phyloP scores from a whole-genome alignment of 2,113 vertebrate genomes.

The Tachysurus vachellii region DNA sequence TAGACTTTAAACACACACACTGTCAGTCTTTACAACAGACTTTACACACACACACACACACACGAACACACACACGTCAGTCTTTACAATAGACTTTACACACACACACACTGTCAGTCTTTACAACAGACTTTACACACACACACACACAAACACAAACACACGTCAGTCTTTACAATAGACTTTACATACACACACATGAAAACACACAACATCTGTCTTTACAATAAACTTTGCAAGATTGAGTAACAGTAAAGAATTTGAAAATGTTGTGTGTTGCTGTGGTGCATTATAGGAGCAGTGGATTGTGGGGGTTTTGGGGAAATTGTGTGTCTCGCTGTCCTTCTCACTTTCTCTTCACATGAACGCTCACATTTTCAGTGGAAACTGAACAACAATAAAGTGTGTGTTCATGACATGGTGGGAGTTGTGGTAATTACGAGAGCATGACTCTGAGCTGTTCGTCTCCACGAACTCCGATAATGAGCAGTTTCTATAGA shows the following conservation, averaged over 20 bases:
- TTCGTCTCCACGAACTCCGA: background rate
- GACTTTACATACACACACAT: too few species aligned
- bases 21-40: background rate
- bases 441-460: background rate
- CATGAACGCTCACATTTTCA: background rate
- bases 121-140: background rate
- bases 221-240: too few species aligned
- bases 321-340: background rate
- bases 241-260: background rate
- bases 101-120: background rate
- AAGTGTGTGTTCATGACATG: background rate
- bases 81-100: too few species aligned
- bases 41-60: too few species aligned
- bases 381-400: background rate
- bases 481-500: slow-evolving; percentile 10
- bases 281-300: slow-evolving; percentile 14
- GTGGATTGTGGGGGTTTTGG: too few species aligned
- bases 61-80: too few species aligned
- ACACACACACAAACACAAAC: too few species aligned
- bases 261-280: background rate
- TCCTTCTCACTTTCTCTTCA: background rate
- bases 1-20: too few species aligned
- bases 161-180: too few species aligned
- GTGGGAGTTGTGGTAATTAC: background rate
- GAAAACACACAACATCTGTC: too few species aligned